Conservation (phyloP, 2,113 vertebrate genomes). For the Hoplias malabaricus region DNA sequence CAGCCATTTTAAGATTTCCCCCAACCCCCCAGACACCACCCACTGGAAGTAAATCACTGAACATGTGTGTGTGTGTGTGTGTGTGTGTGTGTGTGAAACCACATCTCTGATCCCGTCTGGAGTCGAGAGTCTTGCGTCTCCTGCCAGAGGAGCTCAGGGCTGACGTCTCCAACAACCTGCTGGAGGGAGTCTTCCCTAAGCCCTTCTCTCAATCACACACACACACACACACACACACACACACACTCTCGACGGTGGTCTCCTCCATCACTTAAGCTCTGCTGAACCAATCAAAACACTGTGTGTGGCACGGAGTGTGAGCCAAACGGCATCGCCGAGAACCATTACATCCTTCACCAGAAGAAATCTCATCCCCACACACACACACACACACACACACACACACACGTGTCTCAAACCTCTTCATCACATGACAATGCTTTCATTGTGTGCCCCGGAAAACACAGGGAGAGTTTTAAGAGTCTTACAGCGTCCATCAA, state of each 20-base stretch:
- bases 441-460: neutral
- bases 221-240: neutral
- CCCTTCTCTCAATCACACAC: neutral
- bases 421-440: neutral
- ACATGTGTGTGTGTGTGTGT: neutral
- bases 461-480: neutral
- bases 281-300: slow-evolving; percentile 12
- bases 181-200: neutral
- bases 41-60: no score
- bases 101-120: slow-evolving; percentile 34
- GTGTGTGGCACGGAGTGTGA: neutral
- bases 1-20: no score
- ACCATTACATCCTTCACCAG: neutral
- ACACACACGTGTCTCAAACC: neutral
- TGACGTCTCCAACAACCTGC: slow-evolving; percentile 9
- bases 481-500: neutral
- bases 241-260: slow-evolving; percentile 4
- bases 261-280: neutral
- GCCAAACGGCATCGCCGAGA: neutral
- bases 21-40: no score
- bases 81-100: slow-evolving; percentile 6
- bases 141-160: slow-evolving; percentile 20
- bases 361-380: neutral
- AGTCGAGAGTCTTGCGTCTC: slow-evolving; percentile 33
- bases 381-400: no score